Percentiles rank a stretch among this genome's conserved stretches.
Conservation (phyloP, 2,888 invertebrate genomes). For the Chrysotoxum bicinctum region DNA sequence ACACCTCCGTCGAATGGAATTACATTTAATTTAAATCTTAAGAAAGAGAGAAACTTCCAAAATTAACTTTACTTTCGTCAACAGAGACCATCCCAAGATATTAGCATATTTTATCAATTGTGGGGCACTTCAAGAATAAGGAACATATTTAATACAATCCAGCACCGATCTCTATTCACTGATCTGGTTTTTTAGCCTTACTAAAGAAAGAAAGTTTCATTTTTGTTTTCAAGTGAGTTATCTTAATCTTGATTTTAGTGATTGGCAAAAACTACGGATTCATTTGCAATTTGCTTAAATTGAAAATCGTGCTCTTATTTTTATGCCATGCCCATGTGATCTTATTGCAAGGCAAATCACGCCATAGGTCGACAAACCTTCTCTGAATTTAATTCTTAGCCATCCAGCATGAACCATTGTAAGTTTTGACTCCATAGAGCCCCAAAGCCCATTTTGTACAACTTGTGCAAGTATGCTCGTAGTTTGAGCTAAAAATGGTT, state of each 20-base stretch:
- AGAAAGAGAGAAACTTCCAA: too few relatives aligned
- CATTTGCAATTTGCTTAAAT: conserved; percentile 38
- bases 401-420: conserved; percentile 30
- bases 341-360: conserved; percentile 22
- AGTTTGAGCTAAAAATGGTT: conserved; percentile 37
- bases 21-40: too few relatives aligned
- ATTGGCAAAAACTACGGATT: conserved; percentile 25
- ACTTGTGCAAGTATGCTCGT: background rate
- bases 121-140: too few relatives aligned
- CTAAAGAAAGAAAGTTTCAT: conserved; percentile 30
- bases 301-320: conserved; percentile 55
- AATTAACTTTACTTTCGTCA: background rate
- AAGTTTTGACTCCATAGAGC: background rate
- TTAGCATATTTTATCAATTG: too few relatives aligned
- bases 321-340: background rate
- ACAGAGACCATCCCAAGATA: too few relatives aligned
- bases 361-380: conserved; percentile 59
- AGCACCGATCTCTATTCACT: conserved; percentile 25
- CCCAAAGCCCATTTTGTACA: conserved; percentile 13
- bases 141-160: background rate
- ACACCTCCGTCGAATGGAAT: too few relatives aligned
- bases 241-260: conserved; percentile 45
- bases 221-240: background rate
- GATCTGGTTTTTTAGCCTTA: conserved; percentile 8
- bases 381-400: conserved; percentile 40